A percentile compares a stretch with the other conserved stretches of the same genome.
Evolutionary conservation across 2,797 vertebrate genomes (phyloP).

Genomic region (Hirundo rustica): DNA sequence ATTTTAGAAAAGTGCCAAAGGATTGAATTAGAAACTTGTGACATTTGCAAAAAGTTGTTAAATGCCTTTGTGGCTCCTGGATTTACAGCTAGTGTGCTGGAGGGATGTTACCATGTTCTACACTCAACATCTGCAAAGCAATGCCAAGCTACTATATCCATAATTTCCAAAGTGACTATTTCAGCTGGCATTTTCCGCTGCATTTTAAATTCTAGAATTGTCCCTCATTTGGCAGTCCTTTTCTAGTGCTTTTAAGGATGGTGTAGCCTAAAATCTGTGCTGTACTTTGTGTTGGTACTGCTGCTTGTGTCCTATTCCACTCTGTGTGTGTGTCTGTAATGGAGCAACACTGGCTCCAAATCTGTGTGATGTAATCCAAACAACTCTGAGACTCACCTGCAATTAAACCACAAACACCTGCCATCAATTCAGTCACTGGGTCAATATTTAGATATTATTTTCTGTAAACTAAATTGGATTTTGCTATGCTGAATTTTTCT

Average conservation of each 20-base stretch:
- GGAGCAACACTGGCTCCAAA: not conserved
- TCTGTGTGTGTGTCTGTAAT: not conserved
- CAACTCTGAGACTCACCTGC: not conserved
- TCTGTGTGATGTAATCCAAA: not conserved
- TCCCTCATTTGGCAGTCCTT: not conserved
- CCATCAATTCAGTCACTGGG: not conserved
- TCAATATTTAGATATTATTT: not conserved
- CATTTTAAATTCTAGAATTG: not conserved
- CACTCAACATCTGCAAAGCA: not conserved
- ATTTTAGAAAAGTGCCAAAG: not conserved
- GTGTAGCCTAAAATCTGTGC: not conserved
- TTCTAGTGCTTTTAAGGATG: not conserved
- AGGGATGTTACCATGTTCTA: not conserved
- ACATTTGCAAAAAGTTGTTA: not conserved
- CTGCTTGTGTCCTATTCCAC: not conserved
- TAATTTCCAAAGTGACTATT: not conserved
- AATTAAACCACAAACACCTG: not conserved
- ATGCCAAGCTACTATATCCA: not conserved
- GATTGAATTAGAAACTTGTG: not conserved
- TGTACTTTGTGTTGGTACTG: not conserved
- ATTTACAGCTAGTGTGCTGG: not conserved
- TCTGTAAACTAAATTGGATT: not conserved
- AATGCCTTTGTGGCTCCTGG: not conserved
- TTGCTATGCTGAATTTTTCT: not conserved
- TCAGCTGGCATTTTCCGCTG: not conserved